These are phyloP conservation scores for Oreocharis arfaki DNA, from an alignment of 2,113 vertebrate genomes.

Conservation along the genomic window DNA sequence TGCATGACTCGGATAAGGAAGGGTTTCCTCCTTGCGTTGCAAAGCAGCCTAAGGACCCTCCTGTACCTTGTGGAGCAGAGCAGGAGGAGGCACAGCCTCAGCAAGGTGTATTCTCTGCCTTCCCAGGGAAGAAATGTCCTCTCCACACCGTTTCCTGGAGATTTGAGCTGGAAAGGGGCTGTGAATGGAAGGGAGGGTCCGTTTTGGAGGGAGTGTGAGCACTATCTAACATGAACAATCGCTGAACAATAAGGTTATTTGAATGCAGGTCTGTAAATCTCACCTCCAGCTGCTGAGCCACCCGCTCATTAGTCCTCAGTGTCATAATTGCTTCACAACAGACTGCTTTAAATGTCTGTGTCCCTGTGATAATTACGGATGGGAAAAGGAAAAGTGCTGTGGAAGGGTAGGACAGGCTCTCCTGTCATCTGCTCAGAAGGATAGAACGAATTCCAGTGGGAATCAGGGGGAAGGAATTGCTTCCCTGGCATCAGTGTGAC, in stretches of 20 bases:
- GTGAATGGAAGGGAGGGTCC: background rate
- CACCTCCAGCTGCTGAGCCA: background rate
- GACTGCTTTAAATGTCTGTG: background rate
- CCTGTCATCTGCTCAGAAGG: background rate
- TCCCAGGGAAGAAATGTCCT: background rate
- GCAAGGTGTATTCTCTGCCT: background rate
- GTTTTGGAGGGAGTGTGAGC: background rate
- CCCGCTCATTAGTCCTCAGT: background rate
- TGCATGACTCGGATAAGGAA: background rate
- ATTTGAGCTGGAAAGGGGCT: background rate
- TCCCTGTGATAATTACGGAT: background rate
- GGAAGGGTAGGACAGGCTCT: background rate
- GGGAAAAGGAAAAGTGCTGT: background rate
- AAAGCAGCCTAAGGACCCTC: background rate
- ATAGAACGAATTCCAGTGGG: fast-evolving
- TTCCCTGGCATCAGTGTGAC: background rate
- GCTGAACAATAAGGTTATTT: background rate
- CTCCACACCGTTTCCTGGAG: background rate
- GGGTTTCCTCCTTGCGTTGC: background rate
- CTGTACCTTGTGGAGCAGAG: background rate
- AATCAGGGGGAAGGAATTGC: background rate
- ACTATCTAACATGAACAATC: background rate
- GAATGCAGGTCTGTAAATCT: background rate
- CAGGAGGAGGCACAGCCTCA: background rate
- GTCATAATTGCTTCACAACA: slow-evolving; percentile 21